A percentile compares a stretch with the other conserved stretches of the same genome.
phyloP scores from a whole-genome alignment of 2,888 invertebrate genomes.

The Drosophila longiperda region DNA sequence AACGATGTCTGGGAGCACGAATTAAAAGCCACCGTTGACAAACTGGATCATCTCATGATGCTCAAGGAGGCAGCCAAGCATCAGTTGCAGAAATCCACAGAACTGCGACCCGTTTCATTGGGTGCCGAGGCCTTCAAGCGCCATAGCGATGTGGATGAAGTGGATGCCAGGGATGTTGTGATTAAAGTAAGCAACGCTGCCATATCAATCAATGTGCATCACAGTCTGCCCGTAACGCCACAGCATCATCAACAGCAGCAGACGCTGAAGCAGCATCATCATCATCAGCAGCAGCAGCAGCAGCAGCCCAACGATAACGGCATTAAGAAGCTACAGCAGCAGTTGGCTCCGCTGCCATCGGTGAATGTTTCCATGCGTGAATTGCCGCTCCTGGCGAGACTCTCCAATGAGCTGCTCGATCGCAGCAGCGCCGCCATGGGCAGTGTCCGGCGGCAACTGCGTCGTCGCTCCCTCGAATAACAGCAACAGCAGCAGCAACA shows the following conservation, averaged over 20 bases:
- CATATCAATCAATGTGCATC: conserved; percentile 26
- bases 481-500: conserved; percentile 19
- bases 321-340: conserved; percentile 83
- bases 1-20: conserved; percentile 90
- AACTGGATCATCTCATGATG: conserved; percentile 90
- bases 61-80: conserved; percentile 83
- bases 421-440: conserved; percentile 75
- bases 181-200: conserved; percentile 51
- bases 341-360: conserved; percentile 83
- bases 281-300: conserved; percentile 48
- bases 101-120: conserved; percentile 76
- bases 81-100: conserved; percentile 57
- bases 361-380: conserved; percentile 85
- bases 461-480: conserved; percentile 79
- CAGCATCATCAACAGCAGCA: conserved; percentile 66
- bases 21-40: conserved; percentile 91
- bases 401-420: conserved; percentile 82
- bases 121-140: conserved; percentile 77
- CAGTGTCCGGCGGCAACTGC: conserved; percentile 63
- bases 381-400: conserved; percentile 83
- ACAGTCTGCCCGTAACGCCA: conserved; percentile 84
- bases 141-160: conserved; percentile 63
- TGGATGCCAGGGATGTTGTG: conserved; percentile 60
- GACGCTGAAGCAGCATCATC: conserved; percentile 78
- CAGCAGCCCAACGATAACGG: conserved; percentile 41